Conservation (phyloP, 2,888 invertebrate species). For the Leptinotarsa peninsularis region DNA sequence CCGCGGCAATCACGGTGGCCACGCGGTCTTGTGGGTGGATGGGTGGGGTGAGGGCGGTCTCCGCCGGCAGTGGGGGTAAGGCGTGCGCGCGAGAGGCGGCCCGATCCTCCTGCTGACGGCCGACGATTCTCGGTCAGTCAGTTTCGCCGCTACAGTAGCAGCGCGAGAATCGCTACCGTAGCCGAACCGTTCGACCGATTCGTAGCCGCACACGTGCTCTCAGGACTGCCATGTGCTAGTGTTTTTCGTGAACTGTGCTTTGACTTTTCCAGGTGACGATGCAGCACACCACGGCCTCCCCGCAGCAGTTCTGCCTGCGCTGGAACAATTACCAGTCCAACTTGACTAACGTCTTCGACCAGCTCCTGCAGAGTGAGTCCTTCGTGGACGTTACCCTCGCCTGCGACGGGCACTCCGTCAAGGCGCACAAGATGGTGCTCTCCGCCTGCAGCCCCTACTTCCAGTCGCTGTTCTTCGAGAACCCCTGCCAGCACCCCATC, state of each 20-base stretch:
- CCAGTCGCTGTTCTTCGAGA: conserved; percentile 89
- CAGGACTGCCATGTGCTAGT: conserved; percentile 54
- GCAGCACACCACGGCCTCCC: conserved; percentile 70
- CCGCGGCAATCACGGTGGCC: conserved; percentile 62
- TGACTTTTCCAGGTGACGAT: conserved; percentile 62
- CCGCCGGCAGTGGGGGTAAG: conserved; percentile 59
- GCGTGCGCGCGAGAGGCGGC: conserved; percentile 65
- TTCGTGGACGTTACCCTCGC: conserved; percentile 93
- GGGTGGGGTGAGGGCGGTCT: conserved; percentile 65
- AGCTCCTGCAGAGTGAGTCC: conserved; percentile 87
- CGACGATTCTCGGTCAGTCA: conserved; percentile 27
- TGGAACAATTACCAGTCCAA: conserved; percentile 96
- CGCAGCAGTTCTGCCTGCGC: conserved; percentile 90
- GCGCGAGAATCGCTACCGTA: conserved; percentile 51
- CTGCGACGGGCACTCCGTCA: conserved; percentile 90
- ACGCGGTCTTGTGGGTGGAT: conserved; percentile 64
- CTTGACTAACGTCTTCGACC: conserved; percentile 89
- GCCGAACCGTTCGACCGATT: conserved; percentile 45
- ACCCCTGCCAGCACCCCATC: conserved; percentile 94
- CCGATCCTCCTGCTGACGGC: conserved; percentile 61
- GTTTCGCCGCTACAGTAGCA: conserved; percentile 46
- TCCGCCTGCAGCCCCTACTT: conserved; percentile 95
- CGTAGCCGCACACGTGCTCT: conserved; percentile 47
- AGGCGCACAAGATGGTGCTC: conserved; percentile 93
- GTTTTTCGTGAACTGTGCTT: conserved; percentile 52